phyloP scores from a whole-genome alignment of 2,888 invertebrate genomes.

The Plutella xylostella region DNA sequence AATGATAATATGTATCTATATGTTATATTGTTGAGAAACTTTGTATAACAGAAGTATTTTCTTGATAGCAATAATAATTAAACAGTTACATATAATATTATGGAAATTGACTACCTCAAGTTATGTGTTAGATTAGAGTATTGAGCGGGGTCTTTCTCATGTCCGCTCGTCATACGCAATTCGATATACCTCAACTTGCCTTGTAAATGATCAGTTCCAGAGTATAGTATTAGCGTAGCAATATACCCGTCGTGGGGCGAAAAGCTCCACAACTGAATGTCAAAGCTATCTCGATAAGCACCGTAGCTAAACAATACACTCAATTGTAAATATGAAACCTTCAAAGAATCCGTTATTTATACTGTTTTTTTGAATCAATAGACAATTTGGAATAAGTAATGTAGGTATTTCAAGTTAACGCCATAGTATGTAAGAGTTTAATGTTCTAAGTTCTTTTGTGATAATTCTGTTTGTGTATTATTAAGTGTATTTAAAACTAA shows the following conservation, averaged over 20 bases:
- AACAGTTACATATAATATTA: slow-evolving; percentile 40
- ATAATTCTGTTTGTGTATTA: slow-evolving; percentile 57
- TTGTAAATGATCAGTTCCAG: slow-evolving; percentile 20
- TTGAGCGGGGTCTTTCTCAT: too few species aligned
- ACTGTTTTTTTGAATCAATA: slow-evolving; percentile 60
- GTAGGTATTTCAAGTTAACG: slow-evolving; percentile 55
- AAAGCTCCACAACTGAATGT: slow-evolving; percentile 28
- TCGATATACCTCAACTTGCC: slow-evolving; percentile 36
- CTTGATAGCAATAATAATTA: slow-evolving; percentile 48
- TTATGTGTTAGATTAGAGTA: slow-evolving; percentile 49
- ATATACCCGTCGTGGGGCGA: not conserved
- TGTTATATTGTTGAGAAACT: slow-evolving; percentile 50
- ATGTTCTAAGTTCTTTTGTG: slow-evolving; percentile 32
- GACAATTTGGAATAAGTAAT: slow-evolving; percentile 57
- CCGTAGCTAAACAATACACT: slow-evolving; percentile 46
- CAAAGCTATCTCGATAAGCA: slow-evolving; percentile 48
- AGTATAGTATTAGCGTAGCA: slow-evolving; percentile 1
- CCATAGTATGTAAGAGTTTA: slow-evolving; percentile 32
- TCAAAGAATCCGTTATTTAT: slow-evolving; percentile 63
- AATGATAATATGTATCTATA: slow-evolving; percentile 21
- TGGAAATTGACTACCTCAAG: slow-evolving; percentile 65
- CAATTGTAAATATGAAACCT: slow-evolving; percentile 55
- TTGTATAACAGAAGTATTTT: slow-evolving; percentile 50
- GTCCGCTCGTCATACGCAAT: slow-evolving; percentile 12
- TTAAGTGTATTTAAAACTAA: slow-evolving; percentile 58